A percentile compares a stretch with the other conserved stretches of the same genome.
Conservation (phyloP, 30 jellyfish, hydroid and myxozoan genomes). For the Cassiopea andromeda region DNA sequence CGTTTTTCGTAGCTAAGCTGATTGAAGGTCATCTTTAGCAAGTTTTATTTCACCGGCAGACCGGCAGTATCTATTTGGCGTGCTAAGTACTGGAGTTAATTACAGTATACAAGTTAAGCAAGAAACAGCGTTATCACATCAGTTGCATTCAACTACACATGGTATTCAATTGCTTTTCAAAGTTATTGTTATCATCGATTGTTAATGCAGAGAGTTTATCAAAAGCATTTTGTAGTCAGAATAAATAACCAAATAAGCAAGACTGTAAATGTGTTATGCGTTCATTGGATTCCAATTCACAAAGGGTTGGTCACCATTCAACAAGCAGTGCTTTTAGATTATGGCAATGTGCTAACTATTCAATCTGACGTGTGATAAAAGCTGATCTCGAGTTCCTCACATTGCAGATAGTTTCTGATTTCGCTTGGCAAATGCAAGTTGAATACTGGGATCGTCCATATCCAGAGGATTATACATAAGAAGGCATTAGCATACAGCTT, state of each 20-base stretch:
- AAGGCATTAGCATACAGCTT: constrained; percentile 42
- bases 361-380: constrained; percentile 25
- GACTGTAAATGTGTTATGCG: not conserved
- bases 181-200: not conserved
- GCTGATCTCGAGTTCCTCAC: not conserved
- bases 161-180: not conserved
- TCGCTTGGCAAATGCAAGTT: not conserved
- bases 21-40: constrained; percentile 32
- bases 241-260: not conserved
- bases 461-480: constrained; percentile 60
- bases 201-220: constrained; percentile 17
- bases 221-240: constrained; percentile 1
- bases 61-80: not conserved
- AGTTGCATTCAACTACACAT: not conserved
- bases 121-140: not conserved
- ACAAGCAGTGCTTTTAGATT: not conserved
- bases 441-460: constrained; percentile 4
- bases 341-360: constrained; percentile 2
- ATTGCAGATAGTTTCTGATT: not conserved
- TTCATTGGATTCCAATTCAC: not conserved
- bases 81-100: not conserved
- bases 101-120: not conserved
- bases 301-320: not conserved
- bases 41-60: not conserved
- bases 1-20: constrained; percentile 53